A percentile compares a stretch with the other conserved stretches of the same genome.
Conservation (phyloP, 2,888 invertebrate species). For the Torymus texanus region DNA sequence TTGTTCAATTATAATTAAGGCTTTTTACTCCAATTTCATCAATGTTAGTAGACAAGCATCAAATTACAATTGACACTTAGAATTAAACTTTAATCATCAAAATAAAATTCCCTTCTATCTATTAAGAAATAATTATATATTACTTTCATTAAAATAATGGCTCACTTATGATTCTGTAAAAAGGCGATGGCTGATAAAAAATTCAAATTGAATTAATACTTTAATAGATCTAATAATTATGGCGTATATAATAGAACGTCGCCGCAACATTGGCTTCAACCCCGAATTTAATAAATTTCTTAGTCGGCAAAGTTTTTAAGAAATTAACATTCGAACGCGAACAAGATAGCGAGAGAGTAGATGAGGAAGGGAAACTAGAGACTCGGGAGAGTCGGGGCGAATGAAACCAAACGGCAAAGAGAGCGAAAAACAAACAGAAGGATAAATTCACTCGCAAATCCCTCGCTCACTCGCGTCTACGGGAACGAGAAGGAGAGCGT, state of each 20-base stretch:
- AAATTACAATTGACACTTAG: too few relatives aligned
- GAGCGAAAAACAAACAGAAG: conserved; percentile 58
- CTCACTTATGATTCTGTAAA: too few relatives aligned
- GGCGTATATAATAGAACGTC: not conserved
- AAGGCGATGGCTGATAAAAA: too few relatives aligned
- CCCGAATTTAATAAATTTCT: not conserved
- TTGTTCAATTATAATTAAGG: too few relatives aligned
- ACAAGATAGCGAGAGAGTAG: not conserved
- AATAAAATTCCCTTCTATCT: too few relatives aligned
- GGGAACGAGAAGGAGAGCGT: not conserved
- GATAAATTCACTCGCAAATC: conserved; percentile 57
- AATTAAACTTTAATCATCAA: too few relatives aligned
- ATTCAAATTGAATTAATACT: too few relatives aligned
- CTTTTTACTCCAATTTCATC: too few relatives aligned
- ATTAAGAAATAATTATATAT: too few relatives aligned
- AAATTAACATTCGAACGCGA: conserved; percentile 10
- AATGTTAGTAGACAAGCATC: too few relatives aligned
- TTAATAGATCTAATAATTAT: too few relatives aligned
- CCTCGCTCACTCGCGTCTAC: conserved; percentile 39
- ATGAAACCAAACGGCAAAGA: not conserved
- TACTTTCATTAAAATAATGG: too few relatives aligned
- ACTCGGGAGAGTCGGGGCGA: not conserved
- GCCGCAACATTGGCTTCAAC: not conserved
- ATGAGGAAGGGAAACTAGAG: not conserved
- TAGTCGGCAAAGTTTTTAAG: conserved; percentile 14